A percentile compares a stretch with the other conserved stretches of the same genome.
Conservation (phyloP, 2,888 invertebrate genomes). For the Matsumyia berberina region DNA sequence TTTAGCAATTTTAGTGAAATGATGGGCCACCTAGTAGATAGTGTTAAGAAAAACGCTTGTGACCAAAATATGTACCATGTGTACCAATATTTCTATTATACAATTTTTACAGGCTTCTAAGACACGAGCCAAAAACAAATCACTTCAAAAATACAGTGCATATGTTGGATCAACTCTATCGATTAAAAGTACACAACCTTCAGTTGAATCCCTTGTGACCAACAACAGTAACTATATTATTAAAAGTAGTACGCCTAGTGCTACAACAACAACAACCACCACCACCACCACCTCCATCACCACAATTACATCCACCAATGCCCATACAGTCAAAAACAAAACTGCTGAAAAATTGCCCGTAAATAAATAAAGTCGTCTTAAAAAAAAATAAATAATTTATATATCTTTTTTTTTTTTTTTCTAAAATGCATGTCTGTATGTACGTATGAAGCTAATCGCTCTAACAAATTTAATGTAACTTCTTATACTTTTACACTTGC, state of each 20-base stretch:
- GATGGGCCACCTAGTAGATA: conserved; percentile 20
- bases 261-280: conserved; percentile 62
- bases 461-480: conserved; percentile 1
- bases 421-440: conserved; percentile 57
- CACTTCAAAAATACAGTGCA: conserved; percentile 69
- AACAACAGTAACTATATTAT: conserved; percentile 74
- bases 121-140: conserved; percentile 73
- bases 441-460: conserved; percentile 14
- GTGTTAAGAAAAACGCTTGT: conserved; percentile 26
- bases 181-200: conserved; percentile 54
- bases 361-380: conserved; percentile 63
- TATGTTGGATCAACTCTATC: conserved; percentile 66
- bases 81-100: conserved; percentile 57
- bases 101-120: conserved; percentile 74
- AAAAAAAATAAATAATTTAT: conserved; percentile 35
- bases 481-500: not conserved
- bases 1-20: conserved; percentile 31
- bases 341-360: conserved; percentile 69
- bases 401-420: conserved; percentile 4
- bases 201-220: conserved; percentile 50
- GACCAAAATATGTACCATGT: conserved; percentile 28
- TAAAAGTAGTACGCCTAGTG: conserved; percentile 62
- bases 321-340: conserved; percentile 70
- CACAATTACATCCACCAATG: conserved; percentile 73
- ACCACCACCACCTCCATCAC: conserved; percentile 74